These are phyloP conservation scores for Gavia stellata DNA, from an alignment of 2,113 vertebrate species.

Conservation along the genomic window DNA sequence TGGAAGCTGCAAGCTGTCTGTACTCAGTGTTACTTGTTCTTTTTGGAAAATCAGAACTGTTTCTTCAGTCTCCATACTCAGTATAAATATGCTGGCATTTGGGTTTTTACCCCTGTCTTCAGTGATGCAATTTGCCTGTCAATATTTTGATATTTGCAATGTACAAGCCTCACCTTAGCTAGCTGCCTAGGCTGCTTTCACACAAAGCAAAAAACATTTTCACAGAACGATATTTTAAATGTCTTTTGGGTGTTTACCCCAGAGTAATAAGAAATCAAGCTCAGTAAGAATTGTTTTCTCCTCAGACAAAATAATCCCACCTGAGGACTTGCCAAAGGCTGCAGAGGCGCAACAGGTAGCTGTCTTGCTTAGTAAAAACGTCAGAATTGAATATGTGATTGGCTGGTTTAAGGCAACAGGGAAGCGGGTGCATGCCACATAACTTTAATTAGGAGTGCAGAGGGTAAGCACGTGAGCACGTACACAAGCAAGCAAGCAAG, in stretches of 20 bases:
- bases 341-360: not conserved
- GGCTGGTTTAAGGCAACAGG: not conserved
- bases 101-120: not conserved
- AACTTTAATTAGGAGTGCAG: not conserved
- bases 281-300: not conserved
- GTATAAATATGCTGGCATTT: not conserved
- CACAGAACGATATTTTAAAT: not conserved
- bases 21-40: not conserved
- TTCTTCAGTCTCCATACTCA: not conserved
- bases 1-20: not conserved
- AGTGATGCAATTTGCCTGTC: not conserved
- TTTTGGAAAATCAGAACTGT: not conserved
- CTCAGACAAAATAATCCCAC: not conserved
- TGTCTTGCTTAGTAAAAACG: not conserved
- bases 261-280: not conserved
- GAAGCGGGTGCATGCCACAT: not conserved
- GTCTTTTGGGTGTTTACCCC: not conserved
- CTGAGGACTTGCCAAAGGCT: too few species aligned
- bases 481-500: not conserved
- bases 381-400: not conserved
- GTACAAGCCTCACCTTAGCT: not conserved
- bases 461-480: not conserved
- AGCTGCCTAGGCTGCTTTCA: not conserved
- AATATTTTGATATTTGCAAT: not conserved
- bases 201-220: not conserved